Conservation (phyloP, 2,888 invertebrate genomes). For the Drosophila kanekoi region DNA sequence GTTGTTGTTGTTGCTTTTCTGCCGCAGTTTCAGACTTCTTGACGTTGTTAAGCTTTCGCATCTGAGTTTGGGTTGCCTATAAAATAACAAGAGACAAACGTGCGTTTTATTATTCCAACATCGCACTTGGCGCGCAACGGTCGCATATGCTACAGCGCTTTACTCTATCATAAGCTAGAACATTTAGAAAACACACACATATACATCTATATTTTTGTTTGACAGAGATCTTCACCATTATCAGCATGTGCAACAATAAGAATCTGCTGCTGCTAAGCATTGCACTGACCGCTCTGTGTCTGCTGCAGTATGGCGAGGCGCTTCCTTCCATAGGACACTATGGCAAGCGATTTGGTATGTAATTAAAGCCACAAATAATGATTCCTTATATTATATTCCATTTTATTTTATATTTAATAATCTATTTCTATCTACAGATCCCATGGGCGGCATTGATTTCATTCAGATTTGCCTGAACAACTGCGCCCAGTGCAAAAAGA, state of each 20-base stretch:
- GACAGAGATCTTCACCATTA: conserved; percentile 10
- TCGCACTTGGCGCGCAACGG: conserved; percentile 58
- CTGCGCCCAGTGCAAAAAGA: conserved; percentile 95
- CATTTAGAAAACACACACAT: not conserved
- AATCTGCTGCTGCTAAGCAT: conserved; percentile 57
- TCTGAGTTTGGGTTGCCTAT: conserved; percentile 75
- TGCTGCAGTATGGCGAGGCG: conserved; percentile 63
- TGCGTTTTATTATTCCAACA: conserved; percentile 68
- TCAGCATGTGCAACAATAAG: conserved; percentile 63
- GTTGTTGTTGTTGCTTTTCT: conserved; percentile 31
- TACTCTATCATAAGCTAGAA: not conserved
- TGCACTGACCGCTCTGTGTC: conserved; percentile 58
- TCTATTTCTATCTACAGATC: conserved; percentile 50
- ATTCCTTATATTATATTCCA: not conserved
- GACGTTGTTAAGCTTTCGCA: conserved; percentile 67
- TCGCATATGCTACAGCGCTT: conserved; percentile 39
- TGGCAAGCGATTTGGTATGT: conserved; percentile 84
- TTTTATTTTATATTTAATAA: not conserved
- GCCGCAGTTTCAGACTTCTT: conserved; percentile 60
- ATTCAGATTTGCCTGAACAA: conserved; percentile 92
- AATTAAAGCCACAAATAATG: fast-evolving
- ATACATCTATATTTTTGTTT: conserved; percentile 19
- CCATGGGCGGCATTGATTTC: conserved; percentile 86
- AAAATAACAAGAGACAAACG: conserved; percentile 73
- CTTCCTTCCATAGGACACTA: conserved; percentile 83